Evolutionary conservation across 1,140 invertebrate species (phyloP).

Genomic region (Drosophila guanche): DNA sequence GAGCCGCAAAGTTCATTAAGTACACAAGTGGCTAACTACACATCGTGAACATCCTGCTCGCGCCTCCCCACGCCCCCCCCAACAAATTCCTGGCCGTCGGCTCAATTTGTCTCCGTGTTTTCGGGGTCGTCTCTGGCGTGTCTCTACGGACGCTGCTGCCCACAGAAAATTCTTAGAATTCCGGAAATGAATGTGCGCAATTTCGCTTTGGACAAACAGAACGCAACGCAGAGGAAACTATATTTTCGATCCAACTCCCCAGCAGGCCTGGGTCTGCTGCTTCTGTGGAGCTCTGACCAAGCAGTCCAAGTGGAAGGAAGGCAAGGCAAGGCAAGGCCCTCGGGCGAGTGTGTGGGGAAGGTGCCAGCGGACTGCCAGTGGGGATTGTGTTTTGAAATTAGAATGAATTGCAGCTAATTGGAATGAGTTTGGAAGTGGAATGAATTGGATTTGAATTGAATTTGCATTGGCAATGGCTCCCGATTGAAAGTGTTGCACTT

Average conservation of each 20-base stretch:
- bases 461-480: background rate
- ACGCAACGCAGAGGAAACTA: slow-evolving; percentile 30
- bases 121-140: slow-evolving; percentile 6
- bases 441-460: slow-evolving; percentile 5
- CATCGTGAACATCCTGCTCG: slow-evolving; percentile 15
- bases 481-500: too few relatives aligned
- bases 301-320: too few relatives aligned
- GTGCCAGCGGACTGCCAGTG: slow-evolving; percentile 5
- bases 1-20: slow-evolving; percentile 34
- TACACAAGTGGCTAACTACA: slow-evolving; percentile 35
- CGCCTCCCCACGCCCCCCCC: background rate
- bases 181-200: slow-evolving; percentile 73
- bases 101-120: slow-evolving; percentile 22
- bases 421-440: slow-evolving; percentile 8
- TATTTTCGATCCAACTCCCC: slow-evolving; percentile 17
- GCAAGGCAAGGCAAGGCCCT: too few relatives aligned
- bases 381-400: slow-evolving; percentile 20
- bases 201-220: slow-evolving; percentile 38
- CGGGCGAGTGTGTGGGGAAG: too few relatives aligned
- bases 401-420: slow-evolving; percentile 38
- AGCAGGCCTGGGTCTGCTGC: too few relatives aligned
- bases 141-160: slow-evolving; percentile 11
- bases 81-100: background rate
- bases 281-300: too few relatives aligned
- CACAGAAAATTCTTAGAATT: slow-evolving; percentile 38